A percentile compares a stretch with the other conserved stretches of the same genome.
phyloP scores from a whole-genome alignment of 2,113 vertebrate species.

The Xiphophorus maculatus region DNA sequence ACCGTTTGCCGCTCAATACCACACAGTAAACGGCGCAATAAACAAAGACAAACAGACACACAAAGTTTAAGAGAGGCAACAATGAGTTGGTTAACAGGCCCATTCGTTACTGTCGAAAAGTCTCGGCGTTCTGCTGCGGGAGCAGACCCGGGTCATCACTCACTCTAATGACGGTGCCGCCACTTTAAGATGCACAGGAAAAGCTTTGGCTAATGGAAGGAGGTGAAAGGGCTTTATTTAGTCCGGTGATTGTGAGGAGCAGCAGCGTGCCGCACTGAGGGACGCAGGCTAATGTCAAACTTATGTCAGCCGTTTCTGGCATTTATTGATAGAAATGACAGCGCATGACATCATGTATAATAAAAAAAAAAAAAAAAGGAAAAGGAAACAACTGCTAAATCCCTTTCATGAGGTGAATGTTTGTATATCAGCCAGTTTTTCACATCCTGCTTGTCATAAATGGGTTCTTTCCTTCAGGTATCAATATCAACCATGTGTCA shows the following conservation, averaged over 20 bases:
- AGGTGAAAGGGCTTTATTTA: conserved; percentile 64
- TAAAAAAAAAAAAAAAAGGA: no score
- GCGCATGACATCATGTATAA: no score
- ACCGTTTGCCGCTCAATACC: conserved; percentile 5
- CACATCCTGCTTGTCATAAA: no score
- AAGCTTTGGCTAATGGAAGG: conserved; percentile 57
- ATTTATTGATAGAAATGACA: not conserved
- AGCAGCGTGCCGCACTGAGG: conserved; percentile 14
- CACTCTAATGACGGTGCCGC: conserved; percentile 70
- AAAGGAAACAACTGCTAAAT: no score
- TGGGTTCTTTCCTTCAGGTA: no score
- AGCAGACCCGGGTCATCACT: conserved; percentile 67
- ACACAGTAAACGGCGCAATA: conserved; percentile 3
- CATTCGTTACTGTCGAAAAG: conserved; percentile 72
- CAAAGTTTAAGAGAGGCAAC: conserved; percentile 40
- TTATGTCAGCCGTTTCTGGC: not conserved
- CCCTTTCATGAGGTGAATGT: not conserved
- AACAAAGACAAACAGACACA: conserved; percentile 20
- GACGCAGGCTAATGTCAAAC: not conserved
- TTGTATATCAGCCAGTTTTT: no score
- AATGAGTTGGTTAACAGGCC: conserved; percentile 46
- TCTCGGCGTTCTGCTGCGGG: conserved; percentile 55
- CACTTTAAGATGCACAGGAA: conserved; percentile 56
- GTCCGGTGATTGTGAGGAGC: conserved; percentile 41
- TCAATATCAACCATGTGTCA: no score